These are phyloP conservation scores for Virgularia gustaviana DNA, from an alignment of 92 coral and sea anemone genomes.

Conservation along the genomic window DNA sequence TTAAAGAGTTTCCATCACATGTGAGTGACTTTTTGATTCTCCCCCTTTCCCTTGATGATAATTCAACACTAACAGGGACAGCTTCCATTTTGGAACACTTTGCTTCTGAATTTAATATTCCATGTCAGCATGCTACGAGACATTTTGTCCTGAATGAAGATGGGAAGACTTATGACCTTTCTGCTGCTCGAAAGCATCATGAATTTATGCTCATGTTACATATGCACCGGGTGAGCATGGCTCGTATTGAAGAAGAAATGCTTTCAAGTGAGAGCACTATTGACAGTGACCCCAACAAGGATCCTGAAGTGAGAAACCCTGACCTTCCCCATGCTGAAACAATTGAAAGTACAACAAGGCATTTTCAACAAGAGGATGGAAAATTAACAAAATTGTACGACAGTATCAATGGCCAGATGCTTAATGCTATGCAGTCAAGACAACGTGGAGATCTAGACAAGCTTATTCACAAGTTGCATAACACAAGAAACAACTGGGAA, in stretches of 20 bases:
- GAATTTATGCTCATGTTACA: neutral
- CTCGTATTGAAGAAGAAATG: neutral
- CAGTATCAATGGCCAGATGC: neutral
- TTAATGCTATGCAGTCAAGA: conserved; percentile 4
- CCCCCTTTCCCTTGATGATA: neutral
- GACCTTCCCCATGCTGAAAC: neutral
- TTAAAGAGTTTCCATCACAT: neutral
- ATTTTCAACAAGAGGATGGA: neutral
- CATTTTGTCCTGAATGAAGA: neutral
- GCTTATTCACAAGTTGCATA: neutral
- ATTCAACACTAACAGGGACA: conserved; percentile 8
- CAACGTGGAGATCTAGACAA: too few relatives aligned
- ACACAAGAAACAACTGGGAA: neutral
- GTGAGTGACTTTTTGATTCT: neutral
- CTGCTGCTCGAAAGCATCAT: conserved; percentile 8
- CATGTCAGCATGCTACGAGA: neutral
- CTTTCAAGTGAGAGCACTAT: neutral
- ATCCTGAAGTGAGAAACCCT: neutral
- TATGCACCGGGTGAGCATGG: neutral
- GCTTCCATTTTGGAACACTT: conserved; percentile 9
- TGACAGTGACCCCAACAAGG: neutral
- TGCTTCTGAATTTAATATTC: neutral
- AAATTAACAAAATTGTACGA: conserved; percentile 1
- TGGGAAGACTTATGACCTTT: neutral
- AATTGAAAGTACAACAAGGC: neutral